Evolutionary conservation across 2,113 vertebrate species (phyloP).

Genomic region (Herpailurus yagouaroundi): DNA sequence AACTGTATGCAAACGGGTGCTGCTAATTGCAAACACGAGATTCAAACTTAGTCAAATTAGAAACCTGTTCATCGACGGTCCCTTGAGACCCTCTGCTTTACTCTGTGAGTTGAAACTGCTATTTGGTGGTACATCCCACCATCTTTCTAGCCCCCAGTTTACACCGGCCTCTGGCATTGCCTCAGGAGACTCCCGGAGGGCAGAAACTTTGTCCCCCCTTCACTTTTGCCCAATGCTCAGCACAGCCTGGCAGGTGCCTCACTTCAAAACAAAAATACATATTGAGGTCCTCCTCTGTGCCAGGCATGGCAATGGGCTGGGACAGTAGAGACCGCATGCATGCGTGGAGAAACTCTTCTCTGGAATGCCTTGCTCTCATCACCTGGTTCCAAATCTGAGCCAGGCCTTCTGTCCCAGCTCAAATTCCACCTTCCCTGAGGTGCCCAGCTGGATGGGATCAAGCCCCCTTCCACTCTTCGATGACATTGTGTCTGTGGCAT

Average conservation of each 20-base stretch:
- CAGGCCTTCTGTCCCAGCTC: background rate
- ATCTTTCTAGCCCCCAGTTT: background rate
- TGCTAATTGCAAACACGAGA: constrained; percentile 61
- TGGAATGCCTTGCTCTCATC: background rate
- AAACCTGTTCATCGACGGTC: constrained; percentile 56
- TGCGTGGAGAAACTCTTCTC: background rate
- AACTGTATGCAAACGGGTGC: constrained; percentile 72
- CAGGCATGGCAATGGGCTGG: accelerated
- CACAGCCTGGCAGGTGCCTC: background rate
- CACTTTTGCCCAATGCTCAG: background rate
- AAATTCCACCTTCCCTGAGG: background rate
- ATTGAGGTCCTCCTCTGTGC: background rate
- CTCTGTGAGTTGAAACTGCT: background rate
- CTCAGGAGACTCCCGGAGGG: background rate
- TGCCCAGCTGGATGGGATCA: background rate
- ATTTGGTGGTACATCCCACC: background rate
- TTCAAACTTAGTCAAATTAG: constrained; percentile 65
- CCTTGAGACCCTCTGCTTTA: constrained; percentile 31
- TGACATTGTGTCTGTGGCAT: background rate
- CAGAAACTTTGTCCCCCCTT: background rate
- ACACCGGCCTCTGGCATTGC: background rate
- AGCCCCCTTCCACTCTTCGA: background rate
- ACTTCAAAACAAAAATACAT: background rate
- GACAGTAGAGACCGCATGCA: background rate
- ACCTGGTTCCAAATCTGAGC: background rate